phyloP scores from a whole-genome alignment of 2,797 vertebrate species.

The Danio tinwini region DNA sequence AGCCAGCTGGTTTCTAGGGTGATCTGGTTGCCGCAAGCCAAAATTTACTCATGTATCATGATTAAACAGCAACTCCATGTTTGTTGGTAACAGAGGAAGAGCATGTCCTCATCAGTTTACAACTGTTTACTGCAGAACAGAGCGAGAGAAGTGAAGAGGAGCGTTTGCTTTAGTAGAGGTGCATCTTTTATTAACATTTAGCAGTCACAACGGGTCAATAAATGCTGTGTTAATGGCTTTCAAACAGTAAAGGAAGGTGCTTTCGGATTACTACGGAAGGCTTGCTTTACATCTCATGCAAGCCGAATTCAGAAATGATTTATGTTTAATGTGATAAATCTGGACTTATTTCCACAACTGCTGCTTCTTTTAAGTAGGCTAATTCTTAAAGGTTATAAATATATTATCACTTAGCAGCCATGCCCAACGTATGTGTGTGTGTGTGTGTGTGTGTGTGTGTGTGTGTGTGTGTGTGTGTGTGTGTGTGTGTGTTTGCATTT shows the following conservation, averaged over 20 bases:
- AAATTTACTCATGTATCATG: background rate
- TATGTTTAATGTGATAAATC: background rate
- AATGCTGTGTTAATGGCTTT: background rate
- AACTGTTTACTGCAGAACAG: background rate
- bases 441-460: too few species aligned
- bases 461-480: background rate
- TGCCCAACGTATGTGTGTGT: background rate
- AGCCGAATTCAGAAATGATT: background rate
- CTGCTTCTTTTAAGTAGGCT: background rate
- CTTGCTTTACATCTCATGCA: background rate
- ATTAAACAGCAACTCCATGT: background rate
- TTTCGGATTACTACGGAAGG: background rate
- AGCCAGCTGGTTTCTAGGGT: too few species aligned
- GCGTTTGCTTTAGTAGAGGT: background rate
- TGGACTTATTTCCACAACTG: background rate
- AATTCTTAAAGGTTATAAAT: constrained; percentile 16
- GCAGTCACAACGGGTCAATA: background rate
- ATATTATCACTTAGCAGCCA: background rate
- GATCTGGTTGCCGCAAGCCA: background rate
- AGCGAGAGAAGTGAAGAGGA: constrained; percentile 5
- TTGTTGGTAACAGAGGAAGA: background rate
- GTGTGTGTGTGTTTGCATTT: background rate
- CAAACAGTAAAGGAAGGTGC: constrained; percentile 8
- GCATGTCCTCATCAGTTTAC: background rate
- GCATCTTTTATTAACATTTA: background rate